These are phyloP conservation scores for Calyptomena viridis DNA, from an alignment of 2,113 vertebrate genomes.

Conservation along the genomic window DNA sequence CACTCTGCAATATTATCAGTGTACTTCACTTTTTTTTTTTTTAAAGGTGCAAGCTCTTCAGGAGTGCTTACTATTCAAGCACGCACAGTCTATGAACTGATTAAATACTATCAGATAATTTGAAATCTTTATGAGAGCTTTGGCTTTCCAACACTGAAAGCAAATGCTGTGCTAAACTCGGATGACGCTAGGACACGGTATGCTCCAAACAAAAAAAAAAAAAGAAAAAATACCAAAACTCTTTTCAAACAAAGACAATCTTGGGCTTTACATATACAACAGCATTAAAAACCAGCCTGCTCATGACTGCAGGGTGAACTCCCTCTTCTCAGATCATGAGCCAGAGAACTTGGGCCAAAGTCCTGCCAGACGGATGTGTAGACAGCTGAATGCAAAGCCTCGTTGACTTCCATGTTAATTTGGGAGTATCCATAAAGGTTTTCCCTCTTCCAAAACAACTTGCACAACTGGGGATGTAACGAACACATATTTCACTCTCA, in stretches of 20 bases:
- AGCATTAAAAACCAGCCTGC: neutral
- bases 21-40: constrained; percentile 13
- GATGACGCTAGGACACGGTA: neutral
- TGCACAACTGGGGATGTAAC: neutral
- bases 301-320: neutral
- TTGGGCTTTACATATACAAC: neutral
- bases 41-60: constrained; percentile 60
- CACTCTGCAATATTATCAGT: constrained; percentile 19
- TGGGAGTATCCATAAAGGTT: neutral
- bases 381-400: neutral
- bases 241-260: neutral
- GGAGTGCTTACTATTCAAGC: constrained; percentile 43
- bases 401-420: neutral
- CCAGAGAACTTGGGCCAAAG: neutral
- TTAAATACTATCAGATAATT: constrained; percentile 43
- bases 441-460: neutral
- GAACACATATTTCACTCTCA: neutral
- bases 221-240: neutral
- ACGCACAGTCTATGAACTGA: neutral
- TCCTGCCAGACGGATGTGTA: neutral
- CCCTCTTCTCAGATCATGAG: neutral
- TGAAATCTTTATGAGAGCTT: constrained; percentile 8
- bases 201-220: neutral
- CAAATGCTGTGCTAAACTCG: constrained; percentile 1
- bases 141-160: constrained; percentile 1